Evolutionary conservation across 2,113 vertebrate species (phyloP), one percentile per base, ranked within the genome.

Genomic region (Muscicapa adusta): DNA sequence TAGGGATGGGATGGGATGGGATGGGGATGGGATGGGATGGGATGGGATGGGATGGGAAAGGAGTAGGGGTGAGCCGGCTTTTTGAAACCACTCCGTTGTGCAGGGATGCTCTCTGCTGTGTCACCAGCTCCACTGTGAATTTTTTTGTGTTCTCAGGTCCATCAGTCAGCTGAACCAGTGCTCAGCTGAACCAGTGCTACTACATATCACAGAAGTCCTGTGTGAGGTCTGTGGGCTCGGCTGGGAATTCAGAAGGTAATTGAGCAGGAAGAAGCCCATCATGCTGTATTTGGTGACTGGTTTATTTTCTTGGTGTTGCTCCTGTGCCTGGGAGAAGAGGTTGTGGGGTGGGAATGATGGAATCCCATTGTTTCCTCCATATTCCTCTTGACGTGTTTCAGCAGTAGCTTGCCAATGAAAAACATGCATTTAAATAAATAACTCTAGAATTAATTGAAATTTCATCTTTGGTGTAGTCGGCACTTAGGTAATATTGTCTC

Each of bases 371-470:
- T 51, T 85, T 67, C 38, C 54, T 85, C 54, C 54, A 7, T 47
- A 58, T 47, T 89, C 87, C 51, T 87, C 71, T 90, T n/a, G 85
- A 94, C 75, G 48, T 79, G 51, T 61, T 88, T 76, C 71, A 43
- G 60, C 24, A 6, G 23, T 57, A 66, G 60, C 12, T 80, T 70
- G 81, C 81, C 78, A 86, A 7, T 36, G 56, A 86, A 80, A 88
- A 93, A 66, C 51, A 31, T 71, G 15, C 31, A n/a, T 91, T 94
- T 88, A 74, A 77, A 95, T 85, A 87, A 91, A 74, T 74, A 83
- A 76, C 28, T 38, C 24, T 38, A 31, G 42, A 60, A 80, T 73
- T 79, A 85, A 68, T 26, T 83, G 84, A 83, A 66, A 47, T 56
- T 6, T 47, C 8, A 47, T 58, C 74, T 90, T 91, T 88, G 66